Evolutionary conservation across 2,797 vertebrate species (phyloP).

Genomic region (Momotus momota): DNA sequence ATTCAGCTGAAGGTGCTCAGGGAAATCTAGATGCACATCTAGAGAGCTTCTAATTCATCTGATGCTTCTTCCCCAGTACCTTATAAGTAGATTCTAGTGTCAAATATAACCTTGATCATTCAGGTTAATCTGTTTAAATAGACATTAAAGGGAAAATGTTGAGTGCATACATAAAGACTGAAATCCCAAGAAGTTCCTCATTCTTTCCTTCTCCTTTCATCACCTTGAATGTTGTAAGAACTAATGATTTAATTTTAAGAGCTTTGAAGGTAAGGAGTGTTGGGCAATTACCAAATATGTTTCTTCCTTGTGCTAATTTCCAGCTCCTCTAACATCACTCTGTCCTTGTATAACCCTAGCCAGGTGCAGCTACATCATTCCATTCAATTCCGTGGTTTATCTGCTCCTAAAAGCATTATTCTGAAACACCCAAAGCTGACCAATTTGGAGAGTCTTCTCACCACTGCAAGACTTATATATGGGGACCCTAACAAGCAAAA

Average conservation of each 20-base stretch:
- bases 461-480: neutral
- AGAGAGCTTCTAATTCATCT: conserved; percentile 1
- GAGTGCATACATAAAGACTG: conserved; percentile 8
- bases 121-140: conserved; percentile 59
- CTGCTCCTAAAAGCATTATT: neutral
- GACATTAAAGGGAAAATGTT: conserved; percentile 33
- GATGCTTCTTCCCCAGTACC: neutral
- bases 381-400: neutral
- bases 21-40: neutral
- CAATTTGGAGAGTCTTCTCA: neutral
- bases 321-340: neutral
- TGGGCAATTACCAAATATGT: conserved; percentile 43
- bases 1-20: neutral
- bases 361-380: neutral
- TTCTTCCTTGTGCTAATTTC: conserved; percentile 46
- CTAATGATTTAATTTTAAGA: conserved; percentile 65
- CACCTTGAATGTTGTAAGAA: conserved; percentile 40
- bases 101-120: conserved; percentile 37
- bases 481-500: neutral
- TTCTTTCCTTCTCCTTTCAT: conserved; percentile 55
- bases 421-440: neutral
- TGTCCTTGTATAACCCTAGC: conserved; percentile 34
- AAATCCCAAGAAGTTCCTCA: conserved; percentile 43
- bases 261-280: conserved; percentile 41
- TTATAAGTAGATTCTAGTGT: conserved; percentile 11